A percentile compares a stretch with the other conserved stretches of the same genome.
Conservation (phyloP, 1,140 invertebrate species). For the Ptiloglossa arizonensis region DNA sequence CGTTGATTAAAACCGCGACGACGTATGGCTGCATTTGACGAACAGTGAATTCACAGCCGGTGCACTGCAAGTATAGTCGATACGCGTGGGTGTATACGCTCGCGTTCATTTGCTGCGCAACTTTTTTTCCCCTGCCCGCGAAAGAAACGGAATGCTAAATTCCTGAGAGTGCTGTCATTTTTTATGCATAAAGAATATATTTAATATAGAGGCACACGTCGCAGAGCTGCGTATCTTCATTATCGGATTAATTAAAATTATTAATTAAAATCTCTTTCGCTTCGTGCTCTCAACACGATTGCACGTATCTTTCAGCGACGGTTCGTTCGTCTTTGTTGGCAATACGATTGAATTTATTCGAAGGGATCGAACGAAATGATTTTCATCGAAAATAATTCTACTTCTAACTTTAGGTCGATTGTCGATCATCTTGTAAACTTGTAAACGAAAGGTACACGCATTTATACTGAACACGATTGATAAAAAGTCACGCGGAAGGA, state of each 20-base stretch:
- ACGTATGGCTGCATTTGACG: slow-evolving; percentile 72
- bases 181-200: slow-evolving; percentile 64
- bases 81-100: slow-evolving; percentile 9
- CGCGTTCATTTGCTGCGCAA: slow-evolving; percentile 28
- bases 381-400: too few species aligned
- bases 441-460: too few species aligned
- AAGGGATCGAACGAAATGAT: too few species aligned
- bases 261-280: not conserved
- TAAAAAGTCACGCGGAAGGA: too few species aligned
- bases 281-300: not conserved
- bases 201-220: slow-evolving; percentile 15
- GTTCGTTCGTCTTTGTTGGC: not conserved
- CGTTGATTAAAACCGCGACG: slow-evolving; percentile 78
- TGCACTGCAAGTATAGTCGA: slow-evolving; percentile 32
- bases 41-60: slow-evolving; percentile 57
- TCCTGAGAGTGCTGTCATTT: slow-evolving; percentile 61
- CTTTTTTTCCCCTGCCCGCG: slow-evolving; percentile 11
- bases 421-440: too few species aligned
- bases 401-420: too few species aligned
- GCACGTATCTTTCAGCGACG: not conserved
- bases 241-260: slow-evolving; percentile 41
- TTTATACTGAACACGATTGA: too few species aligned
- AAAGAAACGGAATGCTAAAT: slow-evolving; percentile 70
- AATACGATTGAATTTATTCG: too few species aligned
- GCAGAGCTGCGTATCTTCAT: slow-evolving; percentile 29